Evolutionary conservation across 2,797 vertebrate genomes (phyloP), one percentile per base, ranked within the genome.

Genomic region (Syndactyla subalaris): DNA sequence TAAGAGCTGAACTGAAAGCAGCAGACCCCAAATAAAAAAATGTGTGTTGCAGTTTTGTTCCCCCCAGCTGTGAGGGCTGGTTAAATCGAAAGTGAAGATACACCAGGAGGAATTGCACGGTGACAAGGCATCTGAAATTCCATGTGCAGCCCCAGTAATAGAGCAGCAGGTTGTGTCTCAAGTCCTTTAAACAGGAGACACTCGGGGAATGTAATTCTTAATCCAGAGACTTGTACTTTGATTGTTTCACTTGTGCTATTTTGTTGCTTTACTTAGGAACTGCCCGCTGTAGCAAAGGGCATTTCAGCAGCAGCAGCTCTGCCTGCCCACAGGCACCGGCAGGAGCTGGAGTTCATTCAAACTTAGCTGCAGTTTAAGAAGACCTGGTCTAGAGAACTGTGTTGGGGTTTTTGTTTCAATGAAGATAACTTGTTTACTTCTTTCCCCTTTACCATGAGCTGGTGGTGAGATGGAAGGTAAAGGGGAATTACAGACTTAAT

Each of bases 401-500:
- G 62, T 16, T 52, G 36, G 4, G 1, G 0, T 24, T 41, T 82
- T 73, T 51, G 23, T 88, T 90, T 54, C 43, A 72, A 85, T 58
- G 30, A 81, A 85, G 61, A 58, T 34, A 83, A 66, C 71, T 34
- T 71, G 38, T 73, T 85, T 91, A 71, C 30, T 73, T 76, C 52
- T 85, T 75, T 83, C 27, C 43, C 54, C 13, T 81, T 92, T 78
- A 51, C 72, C 32, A 4, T n/a, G 48, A 87, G 89, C 51, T 92
- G 91, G 73, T 70, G 68, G 48, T 52, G 71, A 68, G 46, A 84
- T 88, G 85, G 88, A 84, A 81, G 65, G 70, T 66, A 54, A 85
- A 83, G 94, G 94, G 89, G 94, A 96, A 94, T 95, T 95, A 85
- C 88, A 80, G 79, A 32, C 43, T 80, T 89, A 90, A 95, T 95